These are phyloP conservation scores for Linnaemya tessellans DNA, from an alignment of 2,888 invertebrate species.

Conservation along the genomic window DNA sequence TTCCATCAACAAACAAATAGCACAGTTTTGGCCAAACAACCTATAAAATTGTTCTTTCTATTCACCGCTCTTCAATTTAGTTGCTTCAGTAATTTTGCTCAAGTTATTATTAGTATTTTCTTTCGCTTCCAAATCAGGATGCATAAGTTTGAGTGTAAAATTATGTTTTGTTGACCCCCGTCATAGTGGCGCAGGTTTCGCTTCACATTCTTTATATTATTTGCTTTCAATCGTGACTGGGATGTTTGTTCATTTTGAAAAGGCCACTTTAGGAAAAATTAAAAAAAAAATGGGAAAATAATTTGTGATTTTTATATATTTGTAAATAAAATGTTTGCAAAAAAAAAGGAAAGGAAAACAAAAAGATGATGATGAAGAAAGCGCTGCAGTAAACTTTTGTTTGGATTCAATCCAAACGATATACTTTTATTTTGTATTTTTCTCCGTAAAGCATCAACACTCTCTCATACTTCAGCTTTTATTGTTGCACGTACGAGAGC, in stretches of 20 bases:
- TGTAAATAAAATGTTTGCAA: conserved; percentile 57
- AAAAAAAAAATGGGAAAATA: conserved; percentile 61
- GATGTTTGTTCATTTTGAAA: conserved; percentile 48
- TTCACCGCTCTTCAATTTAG: conserved; percentile 10
- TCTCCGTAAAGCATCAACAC: conserved; percentile 20
- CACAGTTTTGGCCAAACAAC: conserved; percentile 35
- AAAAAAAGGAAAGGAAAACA: neutral
- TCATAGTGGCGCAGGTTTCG: conserved; percentile 70
- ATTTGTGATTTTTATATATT: conserved; percentile 65
- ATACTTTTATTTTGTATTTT: neutral
- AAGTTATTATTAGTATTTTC: conserved; percentile 6
- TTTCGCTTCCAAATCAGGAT: neutral
- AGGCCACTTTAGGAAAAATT: conserved; percentile 59
- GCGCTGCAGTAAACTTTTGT: conserved; percentile 71
- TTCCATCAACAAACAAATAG: neutral
- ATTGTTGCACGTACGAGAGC: conserved; percentile 19
- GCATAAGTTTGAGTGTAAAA: conserved; percentile 47
- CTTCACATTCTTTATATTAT: conserved; percentile 48
- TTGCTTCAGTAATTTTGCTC: conserved; percentile 3
- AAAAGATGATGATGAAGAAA: conserved; percentile 43
- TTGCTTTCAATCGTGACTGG: conserved; percentile 19
- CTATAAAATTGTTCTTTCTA: conserved; percentile 24
- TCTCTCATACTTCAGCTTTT: neutral
- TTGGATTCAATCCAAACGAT: conserved; percentile 67
- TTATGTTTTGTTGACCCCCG: conserved; percentile 68